These are phyloP conservation scores for Hydrotaea cyrtoneurina DNA, from an alignment of 2,888 invertebrate genomes.

Conservation along the genomic window DNA sequence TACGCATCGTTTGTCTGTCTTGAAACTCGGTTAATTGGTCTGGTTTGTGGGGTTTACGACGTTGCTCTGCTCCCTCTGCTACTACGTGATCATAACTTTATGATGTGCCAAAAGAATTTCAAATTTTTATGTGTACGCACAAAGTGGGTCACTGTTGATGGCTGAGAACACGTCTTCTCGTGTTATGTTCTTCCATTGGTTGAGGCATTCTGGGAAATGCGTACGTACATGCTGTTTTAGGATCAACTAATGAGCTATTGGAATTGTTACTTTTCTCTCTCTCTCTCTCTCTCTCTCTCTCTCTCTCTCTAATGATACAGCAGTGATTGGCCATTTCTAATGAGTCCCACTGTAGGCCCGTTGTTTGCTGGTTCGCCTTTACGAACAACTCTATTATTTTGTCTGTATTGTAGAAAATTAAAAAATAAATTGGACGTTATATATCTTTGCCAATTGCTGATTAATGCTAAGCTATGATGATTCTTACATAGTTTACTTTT, in stretches of 20 bases:
- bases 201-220: background rate
- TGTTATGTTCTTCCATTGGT: background rate
- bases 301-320: too few species aligned
- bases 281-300: too few species aligned
- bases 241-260: background rate
- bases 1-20: background rate
- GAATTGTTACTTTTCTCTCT: background rate
- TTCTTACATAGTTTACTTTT: too few species aligned
- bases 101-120: background rate
- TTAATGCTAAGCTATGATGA: too few species aligned
- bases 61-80: background rate
- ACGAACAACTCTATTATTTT: too few species aligned
- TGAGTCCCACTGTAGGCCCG: too few species aligned
- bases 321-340: too few species aligned
- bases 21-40: conserved; percentile 21
- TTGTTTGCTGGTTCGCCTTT: too few species aligned
- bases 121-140: background rate
- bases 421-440: too few species aligned
- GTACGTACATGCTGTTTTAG: background rate
- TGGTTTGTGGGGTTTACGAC: background rate
- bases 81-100: background rate
- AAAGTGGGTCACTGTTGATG: conserved; percentile 4
- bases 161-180: background rate
- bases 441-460: too few species aligned
- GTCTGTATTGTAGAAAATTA: too few species aligned